A percentile compares a stretch with the other conserved stretches of the same genome.
phyloP scores from a whole-genome alignment of 1,140 invertebrate species.

The Drosophila suzukii region DNA sequence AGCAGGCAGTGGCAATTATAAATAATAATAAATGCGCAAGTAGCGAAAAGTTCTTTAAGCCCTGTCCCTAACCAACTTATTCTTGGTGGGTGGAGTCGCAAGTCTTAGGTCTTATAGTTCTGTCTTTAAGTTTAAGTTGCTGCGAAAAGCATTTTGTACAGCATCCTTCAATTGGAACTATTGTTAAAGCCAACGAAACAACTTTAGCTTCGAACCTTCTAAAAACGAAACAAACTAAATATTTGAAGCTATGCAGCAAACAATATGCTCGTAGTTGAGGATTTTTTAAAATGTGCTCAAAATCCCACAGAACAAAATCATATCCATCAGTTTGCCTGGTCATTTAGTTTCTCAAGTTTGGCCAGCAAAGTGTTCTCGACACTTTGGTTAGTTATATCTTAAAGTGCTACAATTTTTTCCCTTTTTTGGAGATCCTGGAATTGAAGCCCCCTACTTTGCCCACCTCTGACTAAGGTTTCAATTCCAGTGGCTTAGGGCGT shows the following conservation, averaged over 20 bases:
- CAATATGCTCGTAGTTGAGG: too few relatives aligned
- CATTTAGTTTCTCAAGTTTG: neutral
- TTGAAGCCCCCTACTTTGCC: neutral
- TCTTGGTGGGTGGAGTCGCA: neutral
- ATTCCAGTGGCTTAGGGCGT: slow-evolving; percentile 3
- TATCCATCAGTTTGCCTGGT: neutral
- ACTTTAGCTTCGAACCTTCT: neutral
- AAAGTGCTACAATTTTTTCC: neutral
- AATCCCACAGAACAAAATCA: neutral
- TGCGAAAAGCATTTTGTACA: too few relatives aligned
- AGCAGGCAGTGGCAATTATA: neutral
- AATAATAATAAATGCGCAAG: neutral
- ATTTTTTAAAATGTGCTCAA: neutral
- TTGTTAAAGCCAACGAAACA: too few relatives aligned
- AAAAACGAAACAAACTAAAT: neutral
- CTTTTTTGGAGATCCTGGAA: neutral
- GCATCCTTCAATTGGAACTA: too few relatives aligned
- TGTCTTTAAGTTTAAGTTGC: neutral
- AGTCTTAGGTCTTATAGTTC: neutral
- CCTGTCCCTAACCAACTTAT: neutral
- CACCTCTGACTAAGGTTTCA: slow-evolving; percentile 16
- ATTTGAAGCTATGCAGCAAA: too few relatives aligned
- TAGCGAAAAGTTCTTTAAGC: neutral
- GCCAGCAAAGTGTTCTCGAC: slow-evolving; percentile 4
- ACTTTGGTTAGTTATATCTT: slow-evolving; percentile 3